A percentile compares a stretch with the other conserved stretches of the same genome.
Conservation (phyloP, 2,888 invertebrate genomes). For the Drosophila longiperda region DNA sequence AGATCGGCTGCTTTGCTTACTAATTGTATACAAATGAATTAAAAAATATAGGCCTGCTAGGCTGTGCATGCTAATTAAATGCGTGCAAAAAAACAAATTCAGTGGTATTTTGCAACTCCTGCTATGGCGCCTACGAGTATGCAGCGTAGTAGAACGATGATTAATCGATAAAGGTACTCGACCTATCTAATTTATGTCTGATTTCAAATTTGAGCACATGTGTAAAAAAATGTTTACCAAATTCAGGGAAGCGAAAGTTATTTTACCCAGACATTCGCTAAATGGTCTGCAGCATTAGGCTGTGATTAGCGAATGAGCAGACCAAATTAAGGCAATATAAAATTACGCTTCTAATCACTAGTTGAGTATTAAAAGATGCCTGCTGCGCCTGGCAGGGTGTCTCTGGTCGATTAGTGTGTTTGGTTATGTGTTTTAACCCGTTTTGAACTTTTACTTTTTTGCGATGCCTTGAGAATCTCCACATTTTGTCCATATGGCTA, state of each 20-base stretch:
- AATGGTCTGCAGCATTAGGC: conserved; percentile 20
- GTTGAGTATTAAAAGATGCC: conserved; percentile 24
- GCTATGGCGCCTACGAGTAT: background rate
- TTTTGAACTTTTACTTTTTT: conserved; percentile 65
- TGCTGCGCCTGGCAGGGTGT: conserved; percentile 44
- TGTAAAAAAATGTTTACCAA: background rate
- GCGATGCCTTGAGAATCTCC: conserved; percentile 60
- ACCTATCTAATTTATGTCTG: background rate
- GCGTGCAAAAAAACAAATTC: background rate
- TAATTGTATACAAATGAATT: background rate
- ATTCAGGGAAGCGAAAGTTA: conserved; percentile 3
- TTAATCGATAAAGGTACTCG: background rate
- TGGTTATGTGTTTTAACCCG: conserved; percentile 31
- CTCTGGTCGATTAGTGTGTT: conserved; percentile 30
- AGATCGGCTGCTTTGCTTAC: background rate
- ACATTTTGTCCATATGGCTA: conserved; percentile 26
- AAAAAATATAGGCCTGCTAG: background rate
- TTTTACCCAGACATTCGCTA: conserved; percentile 6
- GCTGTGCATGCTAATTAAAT: background rate
- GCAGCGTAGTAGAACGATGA: background rate
- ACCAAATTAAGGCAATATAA: conserved; percentile 37
- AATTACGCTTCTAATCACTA: conserved; percentile 27
- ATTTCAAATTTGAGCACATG: background rate
- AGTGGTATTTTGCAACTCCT: background rate
- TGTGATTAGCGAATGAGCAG: conserved; percentile 31